These are phyloP conservation scores for Distichodus sexfasciatus DNA, from an alignment of 2,797 vertebrate genomes.

Conservation along the genomic window DNA sequence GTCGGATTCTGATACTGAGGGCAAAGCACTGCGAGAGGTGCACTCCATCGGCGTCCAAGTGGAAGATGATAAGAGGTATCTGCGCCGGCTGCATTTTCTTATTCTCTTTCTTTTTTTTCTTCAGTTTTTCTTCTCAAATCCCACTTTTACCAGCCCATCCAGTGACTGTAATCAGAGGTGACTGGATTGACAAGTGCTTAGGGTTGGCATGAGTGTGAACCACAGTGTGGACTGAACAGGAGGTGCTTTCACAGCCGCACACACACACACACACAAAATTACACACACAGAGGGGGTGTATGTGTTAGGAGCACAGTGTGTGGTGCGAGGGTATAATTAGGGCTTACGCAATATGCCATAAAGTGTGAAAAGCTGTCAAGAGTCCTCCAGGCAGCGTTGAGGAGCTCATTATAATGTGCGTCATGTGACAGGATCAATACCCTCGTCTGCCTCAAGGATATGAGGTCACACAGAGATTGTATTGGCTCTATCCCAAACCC, in stretches of 20 bases:
- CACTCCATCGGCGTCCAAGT: constrained; percentile 98
- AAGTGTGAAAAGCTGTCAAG: constrained; percentile 45
- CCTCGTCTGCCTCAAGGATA: background rate
- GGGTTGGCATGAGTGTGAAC: constrained; percentile 22
- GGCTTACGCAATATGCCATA: constrained; percentile 28
- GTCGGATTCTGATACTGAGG: constrained; percentile 92
- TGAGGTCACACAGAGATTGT: background rate
- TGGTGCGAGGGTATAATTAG: constrained; percentile 48
- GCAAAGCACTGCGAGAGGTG: constrained; percentile 89
- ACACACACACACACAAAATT: constrained; percentile 35
- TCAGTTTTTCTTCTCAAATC: constrained; percentile 2
- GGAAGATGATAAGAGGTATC: constrained; percentile 95
- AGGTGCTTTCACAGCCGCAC: constrained; percentile 18
- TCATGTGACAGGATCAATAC: constrained; percentile 30
- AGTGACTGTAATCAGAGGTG: constrained; percentile 22
- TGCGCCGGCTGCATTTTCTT: background rate
- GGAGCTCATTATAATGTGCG: constrained; percentile 22
- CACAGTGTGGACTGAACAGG: constrained; percentile 33
- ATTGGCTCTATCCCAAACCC: too few species aligned
- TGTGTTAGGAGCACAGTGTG: constrained; percentile 34
- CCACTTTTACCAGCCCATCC: background rate
- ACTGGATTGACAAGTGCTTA: constrained; percentile 22
- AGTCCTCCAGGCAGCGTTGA: constrained; percentile 13
- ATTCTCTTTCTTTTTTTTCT: background rate
- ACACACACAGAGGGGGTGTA: constrained; percentile 18